These are phyloP conservation scores for Rhyacichthys aspro DNA, from an alignment of 2,797 vertebrate species.

Conservation along the genomic window DNA sequence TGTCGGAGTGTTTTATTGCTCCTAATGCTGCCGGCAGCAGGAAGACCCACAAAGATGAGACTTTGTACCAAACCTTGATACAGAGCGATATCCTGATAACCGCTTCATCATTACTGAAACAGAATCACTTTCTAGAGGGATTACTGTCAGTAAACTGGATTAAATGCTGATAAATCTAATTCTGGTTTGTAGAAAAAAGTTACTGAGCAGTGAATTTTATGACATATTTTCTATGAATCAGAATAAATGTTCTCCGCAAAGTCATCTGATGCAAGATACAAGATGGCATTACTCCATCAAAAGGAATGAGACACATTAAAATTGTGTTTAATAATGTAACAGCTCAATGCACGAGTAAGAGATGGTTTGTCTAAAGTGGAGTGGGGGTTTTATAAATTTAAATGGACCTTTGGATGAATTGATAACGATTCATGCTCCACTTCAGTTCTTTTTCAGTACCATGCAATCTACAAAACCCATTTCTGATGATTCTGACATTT, in stretches of 20 bases:
- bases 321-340: neutral
- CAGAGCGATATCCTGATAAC: constrained; percentile 13
- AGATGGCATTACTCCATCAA: neutral
- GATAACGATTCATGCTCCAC: too few relatives aligned
- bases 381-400: neutral
- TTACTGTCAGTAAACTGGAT: constrained; percentile 22
- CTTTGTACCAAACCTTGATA: constrained; percentile 10
- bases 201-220: too few relatives aligned
- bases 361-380: neutral
- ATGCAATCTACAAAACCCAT: too few relatives aligned
- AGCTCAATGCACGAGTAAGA: neutral
- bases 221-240: too few relatives aligned
- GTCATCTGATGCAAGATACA: neutral
- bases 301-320: neutral
- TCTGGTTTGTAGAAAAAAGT: neutral
- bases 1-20: constrained; percentile 44
- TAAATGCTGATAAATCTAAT: constrained; percentile 17
- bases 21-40: constrained; percentile 38
- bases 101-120: constrained; percentile 18
- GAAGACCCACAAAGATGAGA: neutral
- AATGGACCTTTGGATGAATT: too few relatives aligned
- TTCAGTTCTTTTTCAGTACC: too few relatives aligned
- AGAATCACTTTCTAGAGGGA: constrained; percentile 11
- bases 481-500: too few relatives aligned
- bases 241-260: neutral